These are phyloP conservation scores for Lacerta agilis DNA, from an alignment of 2,797 vertebrate species.

Conservation along the genomic window DNA sequence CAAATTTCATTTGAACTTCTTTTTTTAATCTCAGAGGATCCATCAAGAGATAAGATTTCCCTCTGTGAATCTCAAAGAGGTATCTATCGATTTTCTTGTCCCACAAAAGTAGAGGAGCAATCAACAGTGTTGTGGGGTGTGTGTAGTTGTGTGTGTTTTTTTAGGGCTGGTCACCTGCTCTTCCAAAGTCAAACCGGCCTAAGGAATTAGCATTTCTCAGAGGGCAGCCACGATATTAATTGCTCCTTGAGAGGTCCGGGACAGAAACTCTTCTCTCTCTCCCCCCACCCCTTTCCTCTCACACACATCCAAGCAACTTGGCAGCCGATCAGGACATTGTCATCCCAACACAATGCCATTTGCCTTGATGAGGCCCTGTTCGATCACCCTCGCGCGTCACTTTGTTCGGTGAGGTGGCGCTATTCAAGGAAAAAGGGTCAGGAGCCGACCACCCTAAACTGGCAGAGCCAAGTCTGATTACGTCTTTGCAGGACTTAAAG, in stretches of 20 bases:
- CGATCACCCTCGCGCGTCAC: background rate
- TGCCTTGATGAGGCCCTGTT: background rate
- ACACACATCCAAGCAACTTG: background rate
- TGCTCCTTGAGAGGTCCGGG: background rate
- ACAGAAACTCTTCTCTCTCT: background rate
- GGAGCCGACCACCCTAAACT: background rate
- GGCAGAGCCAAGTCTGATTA: background rate
- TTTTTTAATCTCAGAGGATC: background rate
- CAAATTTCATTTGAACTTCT: slow-evolving; percentile 45
- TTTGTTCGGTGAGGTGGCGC: background rate
- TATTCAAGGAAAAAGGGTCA: background rate
- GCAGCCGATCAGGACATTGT: background rate
- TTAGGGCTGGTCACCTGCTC: background rate
- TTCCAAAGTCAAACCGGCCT: slow-evolving; percentile 19
- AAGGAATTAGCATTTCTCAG: background rate
- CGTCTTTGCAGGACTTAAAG: background rate
- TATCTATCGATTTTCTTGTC: slow-evolving; percentile 57
- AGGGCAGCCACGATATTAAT: background rate
- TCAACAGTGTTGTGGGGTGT: too few relatives aligned
- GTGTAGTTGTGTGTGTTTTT: background rate
- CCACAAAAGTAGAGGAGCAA: background rate
- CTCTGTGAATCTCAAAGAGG: background rate
- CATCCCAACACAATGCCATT: background rate
- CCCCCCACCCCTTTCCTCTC: accelerated
- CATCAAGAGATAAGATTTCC: slow-evolving; percentile 31